Percentiles rank a stretch among this genome's conserved stretches.
phyloP scores from a whole-genome alignment of 1,140 invertebrate genomes.

The Drosophila azteca region DNA sequence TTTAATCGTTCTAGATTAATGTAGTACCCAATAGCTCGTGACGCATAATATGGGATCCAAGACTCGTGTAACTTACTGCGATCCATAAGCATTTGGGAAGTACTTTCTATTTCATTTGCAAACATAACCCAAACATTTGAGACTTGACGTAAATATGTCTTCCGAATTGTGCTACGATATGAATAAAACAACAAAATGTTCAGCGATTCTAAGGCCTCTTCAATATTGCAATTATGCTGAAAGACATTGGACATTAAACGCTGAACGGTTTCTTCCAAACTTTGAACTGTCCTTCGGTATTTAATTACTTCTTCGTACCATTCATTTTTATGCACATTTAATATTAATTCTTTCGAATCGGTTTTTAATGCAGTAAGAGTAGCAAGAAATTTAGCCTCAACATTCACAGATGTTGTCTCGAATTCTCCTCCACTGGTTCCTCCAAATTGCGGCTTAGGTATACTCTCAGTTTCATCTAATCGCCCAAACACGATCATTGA shows the following conservation, averaged over 20 bases:
- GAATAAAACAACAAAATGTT: constrained; percentile 89
- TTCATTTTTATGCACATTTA: constrained; percentile 87
- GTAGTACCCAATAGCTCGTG: constrained; percentile 76
- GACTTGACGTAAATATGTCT: constrained; percentile 87
- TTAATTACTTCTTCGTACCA: constrained; percentile 89
- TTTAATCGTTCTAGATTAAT: constrained; percentile 62
- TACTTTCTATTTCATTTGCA: constrained; percentile 88
- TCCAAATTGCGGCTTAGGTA: constrained; percentile 86
- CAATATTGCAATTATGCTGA: constrained; percentile 87
- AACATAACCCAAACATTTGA: constrained; percentile 89
- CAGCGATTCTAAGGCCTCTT: constrained; percentile 89
- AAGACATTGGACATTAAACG: constrained; percentile 89
- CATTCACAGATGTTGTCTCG: constrained; percentile 88
- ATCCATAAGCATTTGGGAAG: constrained; percentile 88
- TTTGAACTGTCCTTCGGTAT: constrained; percentile 87
- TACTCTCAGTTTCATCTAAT: constrained; percentile 86
- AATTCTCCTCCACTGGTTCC: constrained; percentile 89
- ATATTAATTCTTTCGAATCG: constrained; percentile 86
- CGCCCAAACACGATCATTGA: constrained; percentile 90
- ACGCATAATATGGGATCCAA: constrained; percentile 88
- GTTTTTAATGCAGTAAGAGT: constrained; percentile 87
- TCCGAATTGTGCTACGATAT: constrained; percentile 86
- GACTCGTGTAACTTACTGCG: constrained; percentile 87
- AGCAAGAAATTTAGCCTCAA: constrained; percentile 89
- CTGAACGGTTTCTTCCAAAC: constrained; percentile 88